Evolutionary conservation across 2,888 invertebrate species (phyloP).

Genomic region (Bibio marci): DNA sequence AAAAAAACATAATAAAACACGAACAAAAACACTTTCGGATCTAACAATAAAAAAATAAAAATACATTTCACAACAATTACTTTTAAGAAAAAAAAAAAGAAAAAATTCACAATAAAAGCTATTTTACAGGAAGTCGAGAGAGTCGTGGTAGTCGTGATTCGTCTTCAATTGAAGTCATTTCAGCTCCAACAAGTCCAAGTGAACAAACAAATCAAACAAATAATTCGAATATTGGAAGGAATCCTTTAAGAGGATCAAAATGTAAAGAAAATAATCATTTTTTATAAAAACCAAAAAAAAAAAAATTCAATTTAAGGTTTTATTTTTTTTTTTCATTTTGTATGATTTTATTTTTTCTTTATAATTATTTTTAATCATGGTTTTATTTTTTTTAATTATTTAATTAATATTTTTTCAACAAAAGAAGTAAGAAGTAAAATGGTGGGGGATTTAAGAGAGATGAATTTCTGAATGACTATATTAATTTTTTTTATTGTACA

Average conservation of each 20-base stretch:
- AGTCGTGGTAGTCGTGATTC: conserved; percentile 26
- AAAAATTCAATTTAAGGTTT: conserved; percentile 7
- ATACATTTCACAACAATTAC: background rate
- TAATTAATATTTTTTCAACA: background rate
- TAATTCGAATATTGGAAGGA: conserved; percentile 43
- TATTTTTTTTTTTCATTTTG: conserved; percentile 10
- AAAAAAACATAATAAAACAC: conserved; percentile 5
- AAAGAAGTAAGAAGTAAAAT: too few species aligned
- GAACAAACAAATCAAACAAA: conserved; percentile 28
- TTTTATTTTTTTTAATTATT: background rate
- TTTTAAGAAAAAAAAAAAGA: background rate
- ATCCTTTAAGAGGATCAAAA: conserved; percentile 68
- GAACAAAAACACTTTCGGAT: conserved; percentile 4
- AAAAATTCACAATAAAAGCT: conserved; percentile 4
- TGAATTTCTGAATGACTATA: too few species aligned
- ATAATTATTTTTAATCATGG: background rate
- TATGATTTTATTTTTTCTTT: conserved; percentile 1
- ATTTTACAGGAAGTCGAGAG: conserved; percentile 10
- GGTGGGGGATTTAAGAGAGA: too few species aligned
- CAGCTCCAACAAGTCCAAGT: conserved; percentile 57
- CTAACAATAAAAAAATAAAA: conserved; percentile 2
- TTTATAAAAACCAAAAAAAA: background rate
- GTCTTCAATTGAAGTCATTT: conserved; percentile 20
- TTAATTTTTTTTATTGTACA: too few species aligned
- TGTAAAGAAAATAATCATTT: conserved; percentile 30